A percentile compares a stretch with the other conserved stretches of the same genome.
These are phyloP conservation scores for Dolichomitus sp. DNA, from an alignment of 2,888 invertebrate species.

Conservation along the genomic window DNA sequence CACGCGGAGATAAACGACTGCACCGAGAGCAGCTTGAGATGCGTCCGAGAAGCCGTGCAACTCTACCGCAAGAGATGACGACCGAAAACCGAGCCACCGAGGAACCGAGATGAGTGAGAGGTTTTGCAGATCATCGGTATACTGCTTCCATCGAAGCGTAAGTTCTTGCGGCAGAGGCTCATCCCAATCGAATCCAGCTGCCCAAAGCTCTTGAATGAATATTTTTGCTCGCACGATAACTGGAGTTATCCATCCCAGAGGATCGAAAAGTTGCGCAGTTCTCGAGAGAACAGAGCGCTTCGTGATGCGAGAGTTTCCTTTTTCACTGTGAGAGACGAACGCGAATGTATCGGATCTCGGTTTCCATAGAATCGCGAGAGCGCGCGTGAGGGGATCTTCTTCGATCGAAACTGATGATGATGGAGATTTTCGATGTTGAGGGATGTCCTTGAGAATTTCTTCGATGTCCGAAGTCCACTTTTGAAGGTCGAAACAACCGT, in stretches of 20 bases:
- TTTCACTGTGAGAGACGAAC: background rate
- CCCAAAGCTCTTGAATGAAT: background rate
- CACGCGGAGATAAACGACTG: background rate
- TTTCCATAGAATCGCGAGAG: slow-evolving; percentile 25
- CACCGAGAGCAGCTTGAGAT: background rate
- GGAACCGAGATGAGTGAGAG: background rate
- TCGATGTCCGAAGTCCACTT: slow-evolving; percentile 46
- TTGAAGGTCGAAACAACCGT: slow-evolving; percentile 46
- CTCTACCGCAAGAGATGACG: background rate
- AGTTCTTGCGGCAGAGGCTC: background rate
- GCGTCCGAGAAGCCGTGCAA: background rate
- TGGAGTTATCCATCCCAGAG: background rate
- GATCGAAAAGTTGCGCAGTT: background rate
- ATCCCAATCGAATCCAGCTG: background rate
- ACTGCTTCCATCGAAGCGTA: background rate
- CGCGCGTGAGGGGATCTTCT: slow-evolving; percentile 16
- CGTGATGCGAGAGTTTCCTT: background rate
- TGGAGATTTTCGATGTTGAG: background rate
- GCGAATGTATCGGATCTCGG: slow-evolving; percentile 29
- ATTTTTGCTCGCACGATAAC: background rate
- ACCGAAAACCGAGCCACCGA: background rate
- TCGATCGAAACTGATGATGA: slow-evolving; percentile 12
- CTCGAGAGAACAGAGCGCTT: background rate
- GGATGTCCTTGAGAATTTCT: slow-evolving; percentile 4
- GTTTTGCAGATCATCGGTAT: background rate